A percentile compares a stretch with the other conserved stretches of the same genome.
These are phyloP conservation scores for Clitarchus hookeri DNA, from an alignment of 2,888 invertebrate genomes.

Conservation along the genomic window DNA sequence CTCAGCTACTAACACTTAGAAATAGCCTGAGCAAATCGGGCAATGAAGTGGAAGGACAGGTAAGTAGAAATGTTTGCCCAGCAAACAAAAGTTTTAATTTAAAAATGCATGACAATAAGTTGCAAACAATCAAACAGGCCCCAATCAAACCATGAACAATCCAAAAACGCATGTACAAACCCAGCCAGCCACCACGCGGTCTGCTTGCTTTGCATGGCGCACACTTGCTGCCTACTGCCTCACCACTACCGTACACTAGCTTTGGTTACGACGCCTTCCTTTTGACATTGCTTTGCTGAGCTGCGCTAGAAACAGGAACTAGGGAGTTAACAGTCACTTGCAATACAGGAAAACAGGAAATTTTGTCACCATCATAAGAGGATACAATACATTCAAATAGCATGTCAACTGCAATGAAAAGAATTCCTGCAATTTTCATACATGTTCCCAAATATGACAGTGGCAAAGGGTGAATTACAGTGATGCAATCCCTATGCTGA, in stretches of 20 bases:
- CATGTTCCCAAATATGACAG: not conserved
- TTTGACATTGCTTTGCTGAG: constrained; percentile 50
- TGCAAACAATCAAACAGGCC: constrained; percentile 37
- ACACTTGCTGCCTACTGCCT: constrained; percentile 31
- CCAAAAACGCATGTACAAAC: constrained; percentile 30
- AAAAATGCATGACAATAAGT: constrained; percentile 29
- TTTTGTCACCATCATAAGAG: constrained; percentile 4
- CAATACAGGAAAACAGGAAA: not conserved
- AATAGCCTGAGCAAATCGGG: constrained; percentile 31
- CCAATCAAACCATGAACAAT: constrained; percentile 34
- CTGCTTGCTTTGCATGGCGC: constrained; percentile 30
- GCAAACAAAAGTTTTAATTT: constrained; percentile 11
- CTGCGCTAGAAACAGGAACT: constrained; percentile 26
- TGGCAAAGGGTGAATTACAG: constrained; percentile 14
- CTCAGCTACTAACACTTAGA: constrained; percentile 36
- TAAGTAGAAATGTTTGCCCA: constrained; percentile 24
- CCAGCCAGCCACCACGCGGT: constrained; percentile 37
- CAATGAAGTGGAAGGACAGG: constrained; percentile 18
- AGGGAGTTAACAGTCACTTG: not conserved
- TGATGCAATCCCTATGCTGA: not conserved
- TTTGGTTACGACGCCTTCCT: constrained; percentile 20
- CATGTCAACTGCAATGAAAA: not conserved
- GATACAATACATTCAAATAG: not conserved
- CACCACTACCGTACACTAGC: constrained; percentile 21
- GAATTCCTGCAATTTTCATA: not conserved